Base-by-base conservation (phyloP, 2,797 vertebrate genomes). In the Halcyon smyrnensis region DNA sequence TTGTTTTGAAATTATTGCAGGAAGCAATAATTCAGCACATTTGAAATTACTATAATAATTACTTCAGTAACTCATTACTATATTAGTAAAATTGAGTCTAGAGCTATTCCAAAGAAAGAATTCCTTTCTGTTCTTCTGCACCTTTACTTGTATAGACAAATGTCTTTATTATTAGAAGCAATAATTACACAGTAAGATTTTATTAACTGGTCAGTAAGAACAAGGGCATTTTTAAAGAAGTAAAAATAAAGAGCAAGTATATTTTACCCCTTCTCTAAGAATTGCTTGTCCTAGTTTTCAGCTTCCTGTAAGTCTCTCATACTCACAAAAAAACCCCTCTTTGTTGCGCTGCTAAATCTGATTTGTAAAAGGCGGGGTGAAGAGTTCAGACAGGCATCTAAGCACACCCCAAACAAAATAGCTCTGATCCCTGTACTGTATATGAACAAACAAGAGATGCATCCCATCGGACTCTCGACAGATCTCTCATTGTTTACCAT, bases 401-500 rank as follows among this genome's bases (percentile, higher is more conserved):
- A 96, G 87, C 89, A 95, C 69, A 93, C 84, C 92, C 94, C 65
- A 93, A 96, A 96, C 63, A 97, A 98, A 97, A 97, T 90, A 93
- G 77, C 80, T 96, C 90, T 84, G 95, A 95, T 96, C 93, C 92
- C 74, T 84, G 57, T 68, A 83, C 39, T 6, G 76, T 76, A 75
- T 80, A 94, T 69, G 88, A 80, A 92, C 80, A 94, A 95, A 94
- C 94, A 96, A 79, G 96, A 95, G 91, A 94, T 79, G 80, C 89
- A 88, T 92, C 89, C 86, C 95, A 86, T 95, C 60, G 24, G 93
- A 86, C 77, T 92, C 90, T 89, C 54, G 86, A 97, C 97, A 97
- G 96, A 97, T 91, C 96, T 90, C 97, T 97, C 96, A 96, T 84
- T 97, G 98, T 98, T 98, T 97, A 95, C 97, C 95, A 95, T 95